Evolutionary conservation across 2,797 vertebrate genomes (phyloP).

Genomic region (Alauda arvensis): DNA sequence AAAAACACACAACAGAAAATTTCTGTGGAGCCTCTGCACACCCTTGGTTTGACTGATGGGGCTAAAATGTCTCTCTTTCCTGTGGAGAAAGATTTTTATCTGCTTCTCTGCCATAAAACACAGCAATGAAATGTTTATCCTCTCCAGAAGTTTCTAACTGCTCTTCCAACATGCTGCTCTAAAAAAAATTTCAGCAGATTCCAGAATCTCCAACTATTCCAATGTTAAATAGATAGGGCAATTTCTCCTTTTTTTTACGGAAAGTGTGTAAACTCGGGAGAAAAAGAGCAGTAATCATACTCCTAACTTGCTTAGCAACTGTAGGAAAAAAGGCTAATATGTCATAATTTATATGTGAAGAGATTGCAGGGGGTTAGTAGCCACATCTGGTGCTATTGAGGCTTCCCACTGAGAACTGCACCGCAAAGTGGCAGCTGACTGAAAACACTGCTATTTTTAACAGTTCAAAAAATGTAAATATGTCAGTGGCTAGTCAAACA

Average conservation of each 20-base stretch:
- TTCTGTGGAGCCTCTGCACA: background rate
- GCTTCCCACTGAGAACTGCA: constrained; percentile 22
- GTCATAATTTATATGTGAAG: constrained; percentile 41
- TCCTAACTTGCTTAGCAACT: constrained; percentile 45
- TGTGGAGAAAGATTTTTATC: background rate
- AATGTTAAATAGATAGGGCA: background rate
- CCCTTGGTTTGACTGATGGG: background rate
- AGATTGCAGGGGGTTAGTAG: constrained; percentile 4
- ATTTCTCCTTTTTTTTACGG: background rate
- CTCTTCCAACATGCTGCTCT: background rate
- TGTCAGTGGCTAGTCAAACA: constrained; percentile 20
- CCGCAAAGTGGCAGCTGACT: constrained; percentile 41
- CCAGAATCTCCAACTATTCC: background rate
- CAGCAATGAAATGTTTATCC: background rate
- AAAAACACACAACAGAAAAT: background rate
- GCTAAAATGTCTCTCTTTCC: background rate
- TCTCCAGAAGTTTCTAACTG: background rate
- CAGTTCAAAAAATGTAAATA: constrained; percentile 50
- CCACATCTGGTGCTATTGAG: background rate
- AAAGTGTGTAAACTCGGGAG: background rate
- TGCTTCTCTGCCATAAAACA: background rate
- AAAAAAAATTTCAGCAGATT: background rate
- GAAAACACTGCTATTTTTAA: constrained; percentile 26
- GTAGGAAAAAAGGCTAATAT: constrained; percentile 21
- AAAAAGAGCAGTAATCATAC: background rate